Conservation (phyloP, 1,140 invertebrate species). For the Drosophila novamexicana region DNA sequence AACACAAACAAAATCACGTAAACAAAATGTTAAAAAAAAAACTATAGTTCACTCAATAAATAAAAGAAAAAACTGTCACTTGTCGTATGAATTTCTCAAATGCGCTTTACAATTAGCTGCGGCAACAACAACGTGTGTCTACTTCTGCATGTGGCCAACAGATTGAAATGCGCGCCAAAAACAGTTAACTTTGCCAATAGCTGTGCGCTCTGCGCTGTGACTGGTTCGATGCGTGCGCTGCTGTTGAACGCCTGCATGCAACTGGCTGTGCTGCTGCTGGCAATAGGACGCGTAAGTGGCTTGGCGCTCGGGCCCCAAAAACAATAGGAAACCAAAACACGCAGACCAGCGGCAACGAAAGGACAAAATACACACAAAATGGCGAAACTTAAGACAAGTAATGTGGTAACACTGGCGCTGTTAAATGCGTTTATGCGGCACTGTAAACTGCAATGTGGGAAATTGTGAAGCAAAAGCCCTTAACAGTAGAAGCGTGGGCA, state of each 20-base stretch:
- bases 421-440: slow-evolving; percentile 16
- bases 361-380: slow-evolving; percentile 5
- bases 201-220: slow-evolving; percentile 1
- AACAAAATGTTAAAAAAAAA: slow-evolving; percentile 36
- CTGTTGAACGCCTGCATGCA: slow-evolving; percentile 60
- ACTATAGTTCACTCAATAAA: slow-evolving; percentile 47
- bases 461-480: neutral
- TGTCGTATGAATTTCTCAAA: slow-evolving; percentile 65
- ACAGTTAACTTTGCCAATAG: neutral
- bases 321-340: slow-evolving; percentile 3
- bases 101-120: slow-evolving; percentile 53
- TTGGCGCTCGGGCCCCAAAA: slow-evolving; percentile 33
- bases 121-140: neutral
- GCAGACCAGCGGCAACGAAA: neutral
- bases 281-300: slow-evolving; percentile 33
- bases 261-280: slow-evolving; percentile 30
- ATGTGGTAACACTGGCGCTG: slow-evolving; percentile 30
- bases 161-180: slow-evolving; percentile 68
- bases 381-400: neutral
- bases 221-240: slow-evolving; percentile 24
- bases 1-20: neutral
- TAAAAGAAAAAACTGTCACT: slow-evolving; percentile 21
- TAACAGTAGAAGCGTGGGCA: too few relatives aligned
- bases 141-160: neutral
- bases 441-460: neutral